Percentiles rank a stretch among this genome's conserved stretches.
Conservation (phyloP, 2,113 vertebrate species). For the Butastur rufipennis region DNA sequence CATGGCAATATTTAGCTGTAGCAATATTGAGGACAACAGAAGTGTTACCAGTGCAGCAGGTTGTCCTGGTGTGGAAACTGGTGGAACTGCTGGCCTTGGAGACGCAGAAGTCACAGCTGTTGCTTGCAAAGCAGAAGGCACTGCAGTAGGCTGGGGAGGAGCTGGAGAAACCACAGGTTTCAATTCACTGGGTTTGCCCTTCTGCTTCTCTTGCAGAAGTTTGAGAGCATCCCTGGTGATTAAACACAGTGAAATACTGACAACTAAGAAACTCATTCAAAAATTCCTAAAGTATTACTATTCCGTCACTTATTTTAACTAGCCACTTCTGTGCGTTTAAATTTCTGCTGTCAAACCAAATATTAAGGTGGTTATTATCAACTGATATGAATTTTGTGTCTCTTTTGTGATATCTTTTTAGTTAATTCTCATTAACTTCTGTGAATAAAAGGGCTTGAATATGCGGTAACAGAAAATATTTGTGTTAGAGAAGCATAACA, state of each 20-base stretch:
- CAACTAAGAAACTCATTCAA: not conserved
- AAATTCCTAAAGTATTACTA: not conserved
- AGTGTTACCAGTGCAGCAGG: constrained; percentile 77
- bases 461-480: not conserved
- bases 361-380: not conserved
- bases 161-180: constrained; percentile 31
- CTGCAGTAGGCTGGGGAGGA: not conserved
- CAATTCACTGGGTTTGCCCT: constrained; percentile 36
- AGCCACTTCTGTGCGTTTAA: not conserved
- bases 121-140: not conserved
- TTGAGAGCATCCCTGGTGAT: constrained; percentile 86
- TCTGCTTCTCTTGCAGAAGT: constrained; percentile 78
- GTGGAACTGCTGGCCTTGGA: constrained; percentile 79
- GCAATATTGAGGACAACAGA: not conserved
- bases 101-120: constrained; percentile 40
- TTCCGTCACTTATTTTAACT: not conserved
- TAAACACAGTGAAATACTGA: not conserved
- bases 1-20: not conserved
- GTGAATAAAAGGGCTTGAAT: not conserved
- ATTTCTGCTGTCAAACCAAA: not conserved
- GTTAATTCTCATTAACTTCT: not conserved
- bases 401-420: not conserved
- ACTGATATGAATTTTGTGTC: not conserved
- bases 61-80: constrained; percentile 84
- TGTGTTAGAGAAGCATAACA: not conserved